Percentiles rank a stretch among this genome's conserved stretches.
Conservation (phyloP, 2,888 invertebrate genomes). For the Caenorhabditis wallacei region DNA sequence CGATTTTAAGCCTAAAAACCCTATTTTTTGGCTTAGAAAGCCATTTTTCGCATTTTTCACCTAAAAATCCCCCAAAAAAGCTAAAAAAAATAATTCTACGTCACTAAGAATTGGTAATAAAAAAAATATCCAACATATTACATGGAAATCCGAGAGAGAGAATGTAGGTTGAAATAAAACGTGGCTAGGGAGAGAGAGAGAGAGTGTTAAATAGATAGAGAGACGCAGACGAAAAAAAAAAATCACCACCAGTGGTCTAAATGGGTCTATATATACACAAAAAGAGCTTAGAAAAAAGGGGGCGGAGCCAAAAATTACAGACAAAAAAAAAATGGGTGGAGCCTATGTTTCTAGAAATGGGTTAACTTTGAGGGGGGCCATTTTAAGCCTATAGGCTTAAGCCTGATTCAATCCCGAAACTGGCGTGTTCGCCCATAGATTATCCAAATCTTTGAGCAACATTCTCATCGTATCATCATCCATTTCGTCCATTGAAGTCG, state of each 20-base stretch:
- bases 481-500: constrained; percentile 32
- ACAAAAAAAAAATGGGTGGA: constrained; percentile 5
- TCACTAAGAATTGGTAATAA: constrained; percentile 5
- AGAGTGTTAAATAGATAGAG: background rate
- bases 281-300: background rate
- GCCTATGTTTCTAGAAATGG: background rate
- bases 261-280: constrained; percentile 45
- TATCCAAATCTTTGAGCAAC: constrained; percentile 70
- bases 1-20: background rate
- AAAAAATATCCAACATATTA: constrained; percentile 50
- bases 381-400: constrained; percentile 10
- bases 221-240: background rate
- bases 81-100: background rate
- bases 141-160: constrained; percentile 2
- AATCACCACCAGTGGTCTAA: constrained; percentile 42
- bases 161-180: constrained; percentile 31
- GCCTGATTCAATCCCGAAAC: constrained; percentile 56
- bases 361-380: background rate
- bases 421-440: constrained; percentile 67
- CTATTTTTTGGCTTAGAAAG: background rate
- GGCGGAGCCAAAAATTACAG: constrained; percentile 33
- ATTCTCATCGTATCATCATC: constrained; percentile 59
- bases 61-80: background rate
- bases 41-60: background rate
- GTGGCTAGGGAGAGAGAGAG: constrained; percentile 40